Base-by-base conservation (phyloP, 2,113 vertebrate genomes). In the Pionites leucogaster region DNA sequence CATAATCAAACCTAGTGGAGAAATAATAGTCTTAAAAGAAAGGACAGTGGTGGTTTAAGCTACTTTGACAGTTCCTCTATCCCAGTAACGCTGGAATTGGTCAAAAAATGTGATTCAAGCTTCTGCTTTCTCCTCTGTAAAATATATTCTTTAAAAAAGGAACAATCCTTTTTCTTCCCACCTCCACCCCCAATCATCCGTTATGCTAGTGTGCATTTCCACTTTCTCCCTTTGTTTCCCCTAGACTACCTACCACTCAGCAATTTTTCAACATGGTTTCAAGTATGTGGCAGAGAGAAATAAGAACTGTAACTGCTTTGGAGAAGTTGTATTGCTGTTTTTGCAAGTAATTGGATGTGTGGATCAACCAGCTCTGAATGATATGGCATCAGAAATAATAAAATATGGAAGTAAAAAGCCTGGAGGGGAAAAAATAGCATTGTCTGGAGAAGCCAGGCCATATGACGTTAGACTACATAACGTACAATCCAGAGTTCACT, bases 51-150 rank as follows among this genome's bases (percentile, higher is more conserved):
- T 70, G 9, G 7, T 87, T 90, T 62, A 90, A 92, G 47, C 29
- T 75, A 60, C 55, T 68, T 75, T 64, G 65, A 44, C 33, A 31
- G 23, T 79, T 95, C 18, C 16, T 83, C 37, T 59, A 9, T 19
- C 23, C 28, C 14, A 28, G 23, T 42, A 86, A 7, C 17, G 62
- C 27, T 49, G 27, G 44, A 68, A 85, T 41, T 84, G 63, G 41
- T 69, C 15, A 85, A 92, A 96, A n/a, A 76, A 42, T 37, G 22
- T 14, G 47, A 82, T 92, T 78, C 65, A n/a, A 77, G 29, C 29
- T 67, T 84, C 65, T 77, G 10, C 42, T 90, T 95, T 94, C 39
- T 85, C 35, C 17, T 35, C 35, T n/a, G 7, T 60, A 76, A 37
- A 39, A 39, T 63, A 64, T 23, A 15, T 63, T 78, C 15, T 64